Evolutionary conservation across 2,888 invertebrate species (phyloP).

Genomic region (Melinaea marsaeus): DNA sequence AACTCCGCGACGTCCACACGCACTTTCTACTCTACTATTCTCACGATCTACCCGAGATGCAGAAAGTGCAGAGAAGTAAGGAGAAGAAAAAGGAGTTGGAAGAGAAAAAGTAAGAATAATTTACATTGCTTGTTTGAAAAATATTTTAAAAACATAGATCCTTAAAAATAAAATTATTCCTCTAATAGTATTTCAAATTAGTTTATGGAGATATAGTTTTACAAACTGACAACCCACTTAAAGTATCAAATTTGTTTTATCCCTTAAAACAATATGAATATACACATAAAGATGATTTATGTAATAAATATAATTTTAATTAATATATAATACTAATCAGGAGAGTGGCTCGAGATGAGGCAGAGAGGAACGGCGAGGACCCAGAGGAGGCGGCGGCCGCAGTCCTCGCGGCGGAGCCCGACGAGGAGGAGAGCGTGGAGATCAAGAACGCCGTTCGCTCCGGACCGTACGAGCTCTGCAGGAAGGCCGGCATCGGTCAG

Average conservation of each 20-base stretch:
- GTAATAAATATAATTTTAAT: no score
- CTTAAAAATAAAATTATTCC: no score
- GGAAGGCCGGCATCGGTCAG: conserved; percentile 87
- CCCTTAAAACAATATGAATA: no score
- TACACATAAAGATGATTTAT: no score
- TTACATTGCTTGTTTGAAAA: neutral
- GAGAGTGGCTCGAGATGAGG: conserved; percentile 66
- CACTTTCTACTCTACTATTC: conserved; percentile 96
- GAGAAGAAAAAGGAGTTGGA: conserved; percentile 80
- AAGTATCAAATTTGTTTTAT: no score
- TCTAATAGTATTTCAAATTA: no score
- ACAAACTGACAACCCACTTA: no score
- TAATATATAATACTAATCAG: conserved; percentile 32
- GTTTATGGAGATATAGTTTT: no score
- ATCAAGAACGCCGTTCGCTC: conserved; percentile 92
- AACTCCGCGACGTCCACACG: conserved; percentile 93
- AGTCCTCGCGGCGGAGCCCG: conserved; percentile 72
- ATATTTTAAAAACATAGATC: neutral
- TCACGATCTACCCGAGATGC: conserved; percentile 89
- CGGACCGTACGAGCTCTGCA: conserved; percentile 92
- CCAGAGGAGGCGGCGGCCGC: conserved; percentile 80
- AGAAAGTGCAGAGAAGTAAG: conserved; percentile 82
- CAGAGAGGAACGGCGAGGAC: conserved; percentile 80
- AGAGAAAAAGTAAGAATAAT: conserved; percentile 69
- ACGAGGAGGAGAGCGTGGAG: conserved; percentile 77